A percentile compares a stretch with the other conserved stretches of the same genome.
Evolutionary conservation across 2,888 invertebrate species (phyloP).

Genomic region (Siphonodentalium dalli): DNA sequence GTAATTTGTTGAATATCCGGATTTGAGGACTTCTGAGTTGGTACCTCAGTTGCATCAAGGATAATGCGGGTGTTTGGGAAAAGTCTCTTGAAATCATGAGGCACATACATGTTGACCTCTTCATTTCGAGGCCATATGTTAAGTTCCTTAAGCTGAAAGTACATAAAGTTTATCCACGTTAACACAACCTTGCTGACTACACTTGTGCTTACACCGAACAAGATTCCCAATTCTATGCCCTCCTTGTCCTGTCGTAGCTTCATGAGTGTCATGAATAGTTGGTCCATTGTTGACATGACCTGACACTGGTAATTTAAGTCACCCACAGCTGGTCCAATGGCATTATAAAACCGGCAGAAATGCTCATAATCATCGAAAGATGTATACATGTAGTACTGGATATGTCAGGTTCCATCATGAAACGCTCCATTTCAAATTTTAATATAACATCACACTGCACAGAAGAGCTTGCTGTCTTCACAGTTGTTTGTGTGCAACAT

Average conservation of each 20-base stretch:
- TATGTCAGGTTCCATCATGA: too few species aligned
- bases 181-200: constrained; percentile 20
- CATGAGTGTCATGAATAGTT: constrained; percentile 27
- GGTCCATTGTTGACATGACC: constrained; percentile 14
- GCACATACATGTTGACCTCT: constrained; percentile 22
- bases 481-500: too few species aligned
- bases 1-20: constrained; percentile 28
- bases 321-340: constrained; percentile 7
- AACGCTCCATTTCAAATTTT: too few species aligned
- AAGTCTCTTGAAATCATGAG: constrained; percentile 25
- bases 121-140: constrained; percentile 29
- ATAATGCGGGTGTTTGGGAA: constrained; percentile 33
- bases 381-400: too few species aligned
- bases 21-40: constrained; percentile 30
- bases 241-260: constrained; percentile 30
- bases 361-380: too few species aligned
- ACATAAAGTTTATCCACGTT: constrained; percentile 32
- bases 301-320: constrained; percentile 11
- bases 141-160: constrained; percentile 28
- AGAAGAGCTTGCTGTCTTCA: too few species aligned
- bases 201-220: constrained; percentile 20
- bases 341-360: too few species aligned
- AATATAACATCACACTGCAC: too few species aligned
- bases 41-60: constrained; percentile 36
- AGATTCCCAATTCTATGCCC: constrained; percentile 24